phyloP scores from a whole-genome alignment of 2,113 vertebrate genomes.

The Electrona antarctica region DNA sequence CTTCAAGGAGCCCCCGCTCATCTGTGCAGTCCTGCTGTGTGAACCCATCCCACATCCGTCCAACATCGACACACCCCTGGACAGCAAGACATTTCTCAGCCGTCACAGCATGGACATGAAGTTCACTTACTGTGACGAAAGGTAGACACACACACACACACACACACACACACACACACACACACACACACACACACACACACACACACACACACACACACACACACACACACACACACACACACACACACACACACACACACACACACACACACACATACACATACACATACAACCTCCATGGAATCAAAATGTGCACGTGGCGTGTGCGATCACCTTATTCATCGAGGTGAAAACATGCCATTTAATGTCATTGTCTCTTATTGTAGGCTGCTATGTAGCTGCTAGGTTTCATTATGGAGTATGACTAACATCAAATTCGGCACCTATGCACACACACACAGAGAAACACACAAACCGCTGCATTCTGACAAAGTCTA shows the following conservation, averaged over 20 bases:
- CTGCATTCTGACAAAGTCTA: no score
- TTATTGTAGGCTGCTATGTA: no score
- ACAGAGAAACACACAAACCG: no score
- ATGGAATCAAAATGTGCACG: no score
- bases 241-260: constrained; percentile 7
- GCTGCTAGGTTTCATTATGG: no score
- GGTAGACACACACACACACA: constrained; percentile 70
- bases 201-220: no score
- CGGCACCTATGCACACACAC: no score
- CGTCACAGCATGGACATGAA: constrained; percentile 99
- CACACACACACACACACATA: constrained; percentile 11
- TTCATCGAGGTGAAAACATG: no score
- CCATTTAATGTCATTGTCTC: no score
- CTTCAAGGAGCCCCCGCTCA: constrained; percentile 90
- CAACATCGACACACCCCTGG: constrained; percentile 94
- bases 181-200: not conserved
- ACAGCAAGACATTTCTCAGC: constrained; percentile 97
- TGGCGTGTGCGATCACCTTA: no score
- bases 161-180: not conserved
- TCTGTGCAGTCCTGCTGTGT: constrained; percentile 95
- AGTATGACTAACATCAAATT: no score
- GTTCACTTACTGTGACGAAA: constrained; percentile 97
- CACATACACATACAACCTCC: no score
- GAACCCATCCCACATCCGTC: constrained; percentile 95
- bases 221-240: not conserved